Conservation (phyloP, 2,113 vertebrate genomes). For the Pristiophorus japonicus region DNA sequence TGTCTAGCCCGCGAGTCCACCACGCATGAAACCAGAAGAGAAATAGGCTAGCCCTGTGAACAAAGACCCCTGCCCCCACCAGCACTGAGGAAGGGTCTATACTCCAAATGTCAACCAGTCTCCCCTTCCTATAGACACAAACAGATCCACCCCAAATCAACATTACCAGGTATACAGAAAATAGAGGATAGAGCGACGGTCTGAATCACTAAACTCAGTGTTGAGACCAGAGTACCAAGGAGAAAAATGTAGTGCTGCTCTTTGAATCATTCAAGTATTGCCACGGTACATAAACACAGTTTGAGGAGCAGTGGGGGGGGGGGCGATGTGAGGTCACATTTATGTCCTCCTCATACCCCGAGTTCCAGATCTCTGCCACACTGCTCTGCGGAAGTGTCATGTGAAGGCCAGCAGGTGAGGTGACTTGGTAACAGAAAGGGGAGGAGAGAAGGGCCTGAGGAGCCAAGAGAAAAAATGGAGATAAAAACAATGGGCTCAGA, state of each 20-base stretch:
- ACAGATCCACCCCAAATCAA: too few species aligned
- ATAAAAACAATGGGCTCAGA: neutral
- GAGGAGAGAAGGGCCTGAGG: neutral
- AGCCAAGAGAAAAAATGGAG: neutral
- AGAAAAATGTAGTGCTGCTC: neutral
- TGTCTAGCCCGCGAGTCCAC: too few species aligned
- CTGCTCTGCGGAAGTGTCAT: neutral
- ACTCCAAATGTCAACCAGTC: too few species aligned
- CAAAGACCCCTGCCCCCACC: too few species aligned
- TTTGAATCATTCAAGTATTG: neutral
- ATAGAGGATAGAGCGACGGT: too few species aligned
- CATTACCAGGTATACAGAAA: too few species aligned
- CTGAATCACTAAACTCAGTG: too few species aligned
- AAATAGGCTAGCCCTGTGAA: too few species aligned
- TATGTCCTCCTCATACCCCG: neutral
- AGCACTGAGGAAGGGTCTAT: too few species aligned
- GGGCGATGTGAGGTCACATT: neutral
- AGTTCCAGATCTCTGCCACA: neutral
- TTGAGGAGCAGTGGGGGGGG: neutral
- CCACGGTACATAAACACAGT: too few species aligned
- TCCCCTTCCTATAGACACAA: too few species aligned
- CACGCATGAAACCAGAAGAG: too few species aligned
- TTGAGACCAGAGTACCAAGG: neutral
- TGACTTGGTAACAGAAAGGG: neutral
- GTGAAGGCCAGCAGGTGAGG: neutral